phyloP scores from a whole-genome alignment of 2,888 invertebrate species.

The Busseola fusca region DNA sequence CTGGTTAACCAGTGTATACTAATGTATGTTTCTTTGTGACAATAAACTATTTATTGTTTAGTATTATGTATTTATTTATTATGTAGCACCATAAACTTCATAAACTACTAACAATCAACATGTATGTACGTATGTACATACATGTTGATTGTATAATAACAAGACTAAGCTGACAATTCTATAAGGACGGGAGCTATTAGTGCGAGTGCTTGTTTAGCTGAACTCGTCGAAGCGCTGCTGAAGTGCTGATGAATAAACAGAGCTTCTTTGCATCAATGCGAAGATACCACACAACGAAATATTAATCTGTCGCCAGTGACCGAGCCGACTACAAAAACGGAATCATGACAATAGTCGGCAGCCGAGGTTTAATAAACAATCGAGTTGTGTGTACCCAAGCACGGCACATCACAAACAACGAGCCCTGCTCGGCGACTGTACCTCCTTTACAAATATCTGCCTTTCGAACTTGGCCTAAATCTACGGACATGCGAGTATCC shows the following conservation, averaged over 20 bases:
- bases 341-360: conserved; percentile 18
- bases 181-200: neutral
- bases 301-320: conserved; percentile 36
- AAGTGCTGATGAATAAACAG: conserved; percentile 1
- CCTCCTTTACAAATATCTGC: conserved; percentile 19
- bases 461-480: neutral
- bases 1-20: too few species aligned
- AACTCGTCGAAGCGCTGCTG: conserved; percentile 8
- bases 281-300: conserved; percentile 17
- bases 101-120: conserved; percentile 1
- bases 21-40: too few species aligned
- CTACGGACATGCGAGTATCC: neutral
- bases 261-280: conserved; percentile 5
- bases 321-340: conserved; percentile 19
- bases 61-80: neutral
- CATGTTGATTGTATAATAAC: too few species aligned
- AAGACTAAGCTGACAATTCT: neutral
- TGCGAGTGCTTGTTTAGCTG: neutral
- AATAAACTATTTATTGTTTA: too few species aligned
- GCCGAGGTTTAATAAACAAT: conserved; percentile 39
- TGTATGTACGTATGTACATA: too few species aligned
- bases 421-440: neutral
- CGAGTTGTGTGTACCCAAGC: conserved; percentile 11
- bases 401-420: conserved; percentile 5
- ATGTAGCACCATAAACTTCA: neutral